Conservation (phyloP, 2,797 vertebrate species). For the Muscicapa striata region DNA sequence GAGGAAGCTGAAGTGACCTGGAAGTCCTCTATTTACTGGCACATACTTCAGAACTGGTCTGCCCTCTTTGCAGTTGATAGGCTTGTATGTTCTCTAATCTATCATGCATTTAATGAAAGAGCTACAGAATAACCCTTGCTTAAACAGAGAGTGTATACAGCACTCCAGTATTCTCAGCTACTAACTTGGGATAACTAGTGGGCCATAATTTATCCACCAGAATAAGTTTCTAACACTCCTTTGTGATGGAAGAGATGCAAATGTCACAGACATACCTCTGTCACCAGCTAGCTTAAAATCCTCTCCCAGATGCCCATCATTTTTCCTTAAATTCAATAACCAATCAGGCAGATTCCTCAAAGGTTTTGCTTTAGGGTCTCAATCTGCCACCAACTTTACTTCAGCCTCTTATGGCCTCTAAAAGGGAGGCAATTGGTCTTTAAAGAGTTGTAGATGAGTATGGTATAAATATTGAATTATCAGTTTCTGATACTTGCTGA, state of each 20-base stretch:
- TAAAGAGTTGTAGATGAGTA: not conserved
- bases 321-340: not conserved
- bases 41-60: not conserved
- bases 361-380: not conserved
- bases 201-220: not conserved
- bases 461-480: slow-evolving; percentile 17
- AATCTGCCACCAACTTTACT: not conserved
- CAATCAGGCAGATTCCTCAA: not conserved
- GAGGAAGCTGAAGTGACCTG: not conserved
- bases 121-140: not conserved
- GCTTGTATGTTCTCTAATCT: not conserved
- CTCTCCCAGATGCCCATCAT: not conserved
- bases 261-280: not conserved
- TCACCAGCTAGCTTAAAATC: not conserved
- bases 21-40: not conserved
- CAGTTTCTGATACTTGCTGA: slow-evolving; percentile 23
- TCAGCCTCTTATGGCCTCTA: not conserved
- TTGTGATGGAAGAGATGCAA: not conserved
- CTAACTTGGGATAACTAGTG: not conserved
- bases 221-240: not conserved
- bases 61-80: not conserved
- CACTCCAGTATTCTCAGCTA: not conserved
- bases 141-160: not conserved
- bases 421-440: not conserved
- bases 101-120: not conserved